These are phyloP conservation scores for Troides helena DNA, from an alignment of 2,888 invertebrate species.

Conservation along the genomic window DNA sequence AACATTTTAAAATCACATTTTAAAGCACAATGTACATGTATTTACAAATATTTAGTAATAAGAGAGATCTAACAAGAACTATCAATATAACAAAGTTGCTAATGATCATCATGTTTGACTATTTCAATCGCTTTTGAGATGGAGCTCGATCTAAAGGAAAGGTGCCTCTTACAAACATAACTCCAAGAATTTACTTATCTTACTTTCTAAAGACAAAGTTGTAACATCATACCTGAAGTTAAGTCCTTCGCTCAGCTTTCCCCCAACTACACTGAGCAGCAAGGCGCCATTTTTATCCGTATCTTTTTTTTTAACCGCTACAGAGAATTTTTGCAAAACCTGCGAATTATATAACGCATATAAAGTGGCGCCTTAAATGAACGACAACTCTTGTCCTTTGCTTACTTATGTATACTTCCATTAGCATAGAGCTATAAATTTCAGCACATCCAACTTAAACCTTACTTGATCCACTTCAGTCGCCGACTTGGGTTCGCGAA, in stretches of 20 bases:
- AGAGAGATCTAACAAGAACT: too few relatives aligned
- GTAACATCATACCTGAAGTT: constrained; percentile 84
- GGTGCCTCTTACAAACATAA: too few relatives aligned
- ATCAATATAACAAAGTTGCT: too few relatives aligned
- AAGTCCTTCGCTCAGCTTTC: constrained; percentile 98
- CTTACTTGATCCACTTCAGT: constrained; percentile 86
- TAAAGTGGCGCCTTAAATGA: too few relatives aligned
- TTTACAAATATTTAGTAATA: too few relatives aligned
- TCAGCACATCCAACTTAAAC: not conserved
- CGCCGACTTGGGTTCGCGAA: constrained; percentile 88
- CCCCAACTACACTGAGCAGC: constrained; percentile 97
- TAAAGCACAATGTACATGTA: too few relatives aligned
- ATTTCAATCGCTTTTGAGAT: too few relatives aligned
- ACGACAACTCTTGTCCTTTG: not conserved
- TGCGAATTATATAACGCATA: constrained; percentile 34
- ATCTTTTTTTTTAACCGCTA: constrained; percentile 59
- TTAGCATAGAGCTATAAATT: not conserved
- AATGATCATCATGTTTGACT: too few relatives aligned
- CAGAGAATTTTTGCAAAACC: constrained; percentile 65
- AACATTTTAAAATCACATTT: too few relatives aligned
- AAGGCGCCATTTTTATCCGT: constrained; percentile 84
- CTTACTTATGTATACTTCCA: not conserved
- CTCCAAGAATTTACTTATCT: too few relatives aligned
- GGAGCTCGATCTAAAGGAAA: too few relatives aligned
- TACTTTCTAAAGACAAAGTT: not conserved